Conservation (phyloP, 1,140 invertebrate genomes). For the Seison nebaliae region DNA sequence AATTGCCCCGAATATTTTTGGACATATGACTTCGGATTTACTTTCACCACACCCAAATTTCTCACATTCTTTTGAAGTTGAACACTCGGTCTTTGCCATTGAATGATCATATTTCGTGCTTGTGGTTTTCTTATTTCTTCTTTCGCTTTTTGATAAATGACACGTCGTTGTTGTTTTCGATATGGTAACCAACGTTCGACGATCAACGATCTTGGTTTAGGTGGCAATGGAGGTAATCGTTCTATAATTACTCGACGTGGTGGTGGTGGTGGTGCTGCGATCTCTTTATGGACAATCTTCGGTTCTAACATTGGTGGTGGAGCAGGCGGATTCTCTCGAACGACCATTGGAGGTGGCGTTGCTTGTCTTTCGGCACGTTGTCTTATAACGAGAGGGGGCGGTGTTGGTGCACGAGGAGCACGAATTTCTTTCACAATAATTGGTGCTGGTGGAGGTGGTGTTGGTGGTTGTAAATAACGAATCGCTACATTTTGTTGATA, state of each 20-base stretch:
- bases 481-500: conserved; percentile 4
- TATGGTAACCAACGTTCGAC: conserved; percentile 13
- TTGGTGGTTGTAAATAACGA: conserved; percentile 3
- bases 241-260: conserved; percentile 11
- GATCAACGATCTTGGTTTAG: conserved; percentile 11
- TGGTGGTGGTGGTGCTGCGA: too few relatives aligned
- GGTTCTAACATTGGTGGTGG: background rate
- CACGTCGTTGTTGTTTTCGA: conserved; percentile 4
- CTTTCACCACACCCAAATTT: conserved; percentile 10
- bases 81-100: conserved; percentile 11
- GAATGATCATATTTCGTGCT: conserved; percentile 9
- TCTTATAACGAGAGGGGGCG: conserved; percentile 4
- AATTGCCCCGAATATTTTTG: too few relatives aligned
- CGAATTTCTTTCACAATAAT: conserved; percentile 2
- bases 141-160: conserved; percentile 5
- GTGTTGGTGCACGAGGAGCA: background rate
- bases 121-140: background rate
- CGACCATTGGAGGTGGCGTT: conserved; percentile 1
- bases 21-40: conserved; percentile 9
- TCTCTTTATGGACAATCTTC: conserved; percentile 1
- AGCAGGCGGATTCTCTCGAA: conserved; percentile 2
- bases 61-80: conserved; percentile 6
- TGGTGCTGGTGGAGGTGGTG: conserved; percentile 1
- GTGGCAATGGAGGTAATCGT: conserved; percentile 5
- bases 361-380: background rate